Conservation (phyloP, 2,888 invertebrate species). For the Orthosia gothica region DNA sequence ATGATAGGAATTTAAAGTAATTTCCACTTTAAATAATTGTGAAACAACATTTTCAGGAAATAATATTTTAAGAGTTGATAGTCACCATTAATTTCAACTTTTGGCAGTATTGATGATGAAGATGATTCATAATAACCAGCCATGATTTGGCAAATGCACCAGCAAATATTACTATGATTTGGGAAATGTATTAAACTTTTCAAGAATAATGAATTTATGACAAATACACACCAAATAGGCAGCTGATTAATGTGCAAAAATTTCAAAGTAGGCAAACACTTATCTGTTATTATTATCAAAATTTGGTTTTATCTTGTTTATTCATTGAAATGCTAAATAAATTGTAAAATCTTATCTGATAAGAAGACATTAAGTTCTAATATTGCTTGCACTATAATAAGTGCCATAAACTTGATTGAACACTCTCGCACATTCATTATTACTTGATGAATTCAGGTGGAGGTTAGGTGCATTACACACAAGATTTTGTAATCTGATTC, state of each 20-base stretch:
- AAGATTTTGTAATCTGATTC: background rate
- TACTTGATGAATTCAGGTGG: background rate
- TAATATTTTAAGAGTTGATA: background rate
- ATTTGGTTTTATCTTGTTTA: background rate
- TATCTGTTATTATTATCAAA: background rate
- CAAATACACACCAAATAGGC: background rate
- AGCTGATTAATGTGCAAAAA: slow-evolving; percentile 8
- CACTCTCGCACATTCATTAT: background rate
- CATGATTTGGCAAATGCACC: slow-evolving; percentile 17
- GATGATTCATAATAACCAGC: slow-evolving; percentile 12
- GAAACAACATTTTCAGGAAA: background rate
- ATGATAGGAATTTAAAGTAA: background rate
- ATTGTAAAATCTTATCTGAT: slow-evolving; percentile 10
- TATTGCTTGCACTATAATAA: background rate
- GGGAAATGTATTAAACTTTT: background rate
- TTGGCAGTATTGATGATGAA: background rate
- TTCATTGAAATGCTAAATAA: slow-evolving; percentile 1
- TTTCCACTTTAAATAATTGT: background rate
- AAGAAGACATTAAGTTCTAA: slow-evolving; percentile 4
- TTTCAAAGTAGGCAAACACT: background rate
- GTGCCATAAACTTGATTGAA: slow-evolving; percentile 12
- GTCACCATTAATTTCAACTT: slow-evolving; percentile 12
- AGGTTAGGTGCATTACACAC: background rate
- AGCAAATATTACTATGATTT: slow-evolving; percentile 1
- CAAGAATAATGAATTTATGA: slow-evolving; percentile 11